phyloP scores from a whole-genome alignment of 2,888 invertebrate genomes.

The Oscheius sp. region DNA sequence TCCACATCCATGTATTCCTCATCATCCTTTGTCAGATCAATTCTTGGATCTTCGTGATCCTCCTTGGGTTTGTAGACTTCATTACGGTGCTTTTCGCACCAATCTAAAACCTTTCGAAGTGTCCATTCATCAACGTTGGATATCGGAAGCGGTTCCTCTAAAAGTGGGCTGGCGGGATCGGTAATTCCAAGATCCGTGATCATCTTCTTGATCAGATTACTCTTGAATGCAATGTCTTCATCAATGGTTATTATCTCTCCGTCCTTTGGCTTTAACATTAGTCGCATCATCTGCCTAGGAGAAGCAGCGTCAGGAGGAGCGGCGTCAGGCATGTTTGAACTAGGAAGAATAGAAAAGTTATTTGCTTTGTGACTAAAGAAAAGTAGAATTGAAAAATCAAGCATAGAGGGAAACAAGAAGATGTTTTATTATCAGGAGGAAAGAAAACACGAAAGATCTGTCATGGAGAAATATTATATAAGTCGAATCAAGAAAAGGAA shows the following conservation, averaged over 20 bases:
- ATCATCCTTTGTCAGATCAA: neutral
- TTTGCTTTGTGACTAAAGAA: too few species aligned
- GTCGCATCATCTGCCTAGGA: neutral
- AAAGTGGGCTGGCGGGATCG: neutral
- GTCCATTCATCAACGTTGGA: neutral
- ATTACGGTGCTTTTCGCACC: neutral
- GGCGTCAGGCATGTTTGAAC: too few species aligned
- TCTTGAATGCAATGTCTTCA: slow-evolving; percentile 13
- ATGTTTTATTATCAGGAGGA: too few species aligned
- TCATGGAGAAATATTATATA: too few species aligned
- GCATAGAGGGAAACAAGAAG: too few species aligned
- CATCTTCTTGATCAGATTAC: slow-evolving; percentile 15
- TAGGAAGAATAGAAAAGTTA: too few species aligned
- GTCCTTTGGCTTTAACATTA: neutral
- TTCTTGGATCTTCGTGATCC: slow-evolving; percentile 7
- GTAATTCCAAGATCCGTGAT: neutral
- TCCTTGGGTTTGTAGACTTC: slow-evolving; percentile 10
- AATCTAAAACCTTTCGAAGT: neutral
- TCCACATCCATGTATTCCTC: neutral
- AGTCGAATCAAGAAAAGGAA: too few species aligned
- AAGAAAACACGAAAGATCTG: too few species aligned
- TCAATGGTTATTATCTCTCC: neutral
- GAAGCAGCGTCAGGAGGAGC: too few species aligned
- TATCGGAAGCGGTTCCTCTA: neutral
- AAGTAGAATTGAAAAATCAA: too few species aligned